Conservation (phyloP, 2,113 vertebrate species). For the Pterophyllum scalare region DNA sequence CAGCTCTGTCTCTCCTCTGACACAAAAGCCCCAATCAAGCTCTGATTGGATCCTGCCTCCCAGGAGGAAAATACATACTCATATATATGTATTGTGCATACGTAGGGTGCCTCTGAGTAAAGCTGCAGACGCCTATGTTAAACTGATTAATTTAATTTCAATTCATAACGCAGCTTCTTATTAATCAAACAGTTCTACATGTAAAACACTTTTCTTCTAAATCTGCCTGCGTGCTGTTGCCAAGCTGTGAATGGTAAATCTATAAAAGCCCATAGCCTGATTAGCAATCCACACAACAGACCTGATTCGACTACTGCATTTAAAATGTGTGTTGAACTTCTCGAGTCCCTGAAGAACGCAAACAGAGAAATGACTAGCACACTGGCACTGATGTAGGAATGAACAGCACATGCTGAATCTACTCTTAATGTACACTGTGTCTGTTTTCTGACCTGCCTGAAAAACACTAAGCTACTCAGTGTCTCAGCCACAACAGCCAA, state of each 20-base stretch:
- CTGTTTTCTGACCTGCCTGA: neutral
- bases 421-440: conserved; percentile 24
- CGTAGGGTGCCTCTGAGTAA: neutral
- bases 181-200: neutral
- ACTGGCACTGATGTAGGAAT: neutral
- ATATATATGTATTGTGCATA: neutral
- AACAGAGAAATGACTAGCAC: neutral
- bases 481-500: conserved; percentile 21
- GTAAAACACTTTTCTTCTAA: neutral
- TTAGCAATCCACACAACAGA: neutral
- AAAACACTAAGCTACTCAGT: conserved; percentile 27
- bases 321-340: neutral
- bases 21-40: conserved; percentile 34
- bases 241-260: neutral
- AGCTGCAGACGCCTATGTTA: neutral
- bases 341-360: neutral
- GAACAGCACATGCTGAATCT: conserved; percentile 21
- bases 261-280: neutral
- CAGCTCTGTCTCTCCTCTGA: conserved; percentile 1
- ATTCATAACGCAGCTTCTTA: conserved; percentile 7
- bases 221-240: neutral
- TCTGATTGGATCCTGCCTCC: conserved; percentile 20
- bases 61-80: neutral
- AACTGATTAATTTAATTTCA: conserved; percentile 4
- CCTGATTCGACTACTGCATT: neutral